Base-by-base conservation (phyloP, 2,888 invertebrate genomes). In the Nyleta sp. region DNA sequence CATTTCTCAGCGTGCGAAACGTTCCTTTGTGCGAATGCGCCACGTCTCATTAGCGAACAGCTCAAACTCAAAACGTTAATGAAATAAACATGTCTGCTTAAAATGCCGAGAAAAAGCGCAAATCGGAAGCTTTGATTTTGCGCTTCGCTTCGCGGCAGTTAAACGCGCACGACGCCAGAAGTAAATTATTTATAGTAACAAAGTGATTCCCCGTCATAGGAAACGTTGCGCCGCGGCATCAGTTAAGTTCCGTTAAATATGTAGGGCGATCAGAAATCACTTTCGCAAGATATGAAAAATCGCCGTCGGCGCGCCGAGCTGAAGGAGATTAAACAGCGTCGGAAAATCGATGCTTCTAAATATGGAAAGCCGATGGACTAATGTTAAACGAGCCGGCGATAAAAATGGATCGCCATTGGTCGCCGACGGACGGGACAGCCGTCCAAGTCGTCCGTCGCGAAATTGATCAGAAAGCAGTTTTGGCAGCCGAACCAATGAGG, bases 231-330 rank as follows among this genome's bases (percentile, higher is more conserved):
- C 15, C 38, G n/a, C 8, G n/a, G 28, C 44, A 24, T 38, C 50
- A 50, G 50, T 50, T 38, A n/a, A n/a, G n/a, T n/a, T n/a, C 17
- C n/a, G 24, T 60, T 50, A 64, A 52, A 42, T 42, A 42, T 52
- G 35, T 64, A 64, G 42, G 20, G 15, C 42, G 42, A 52, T 64
- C 52, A 64, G 20, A 31, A 24, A 31, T 52, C 52, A 52, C 20
- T 40, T 52, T 64, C 40, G 18, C 50, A 50, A 64, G 64, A 38
- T 24, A 35, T 15, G 17, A 62, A 50, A 62, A 33, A 46, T 20
- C n/a, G 13, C 11, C 11, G 1, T 17, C 33, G 13, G 1, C 22
- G 28, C 10, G 40, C 6, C 31, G 15, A 31, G 24, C 11, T 4
- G 24, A 20, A 31, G n/a, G 17, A 59, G 18, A 35, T 48, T 15